Conservation (phyloP, 2,888 invertebrate species). For the Amorpha juglandis region DNA sequence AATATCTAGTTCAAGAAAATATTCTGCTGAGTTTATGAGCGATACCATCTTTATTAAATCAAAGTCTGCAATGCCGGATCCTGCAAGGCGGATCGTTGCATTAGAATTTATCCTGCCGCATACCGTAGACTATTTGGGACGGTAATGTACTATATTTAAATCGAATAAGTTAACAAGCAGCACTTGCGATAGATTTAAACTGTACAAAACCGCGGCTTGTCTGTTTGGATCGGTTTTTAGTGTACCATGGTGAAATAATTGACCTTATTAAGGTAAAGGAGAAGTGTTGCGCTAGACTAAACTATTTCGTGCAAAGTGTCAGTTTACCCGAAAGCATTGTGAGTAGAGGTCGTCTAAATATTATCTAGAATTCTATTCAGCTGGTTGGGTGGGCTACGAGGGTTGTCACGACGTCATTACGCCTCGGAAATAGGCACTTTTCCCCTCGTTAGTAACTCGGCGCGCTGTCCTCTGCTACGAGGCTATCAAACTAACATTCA, state of each 20-base stretch:
- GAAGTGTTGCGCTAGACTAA: conserved; percentile 30
- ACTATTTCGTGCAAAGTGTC: conserved; percentile 33
- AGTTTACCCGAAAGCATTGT: conserved; percentile 28
- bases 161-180: conserved; percentile 16
- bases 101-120: conserved; percentile 19
- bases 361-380: conserved; percentile 51
- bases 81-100: conserved; percentile 12
- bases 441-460: conserved; percentile 80
- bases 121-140: conserved; percentile 1
- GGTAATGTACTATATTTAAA: conserved; percentile 23
- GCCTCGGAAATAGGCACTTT: conserved; percentile 83
- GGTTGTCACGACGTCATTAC: conserved; percentile 78
- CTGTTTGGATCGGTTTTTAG: conserved; percentile 15
- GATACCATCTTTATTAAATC: conserved; percentile 26
- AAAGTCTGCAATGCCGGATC: conserved; percentile 4
- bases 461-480: conserved; percentile 57
- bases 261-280: conserved; percentile 27
- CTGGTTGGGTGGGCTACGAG: conserved; percentile 46
- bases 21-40: conserved; percentile 23
- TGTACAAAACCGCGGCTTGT: conserved; percentile 20
- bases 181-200: conserved; percentile 27
- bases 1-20: conserved; percentile 13
- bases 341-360: conserved; percentile 44
- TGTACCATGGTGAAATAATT: conserved; percentile 27
- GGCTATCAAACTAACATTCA: conserved; percentile 49